phyloP scores from a whole-genome alignment of 2,797 vertebrate species.

The Rhynchotus rufescens region DNA sequence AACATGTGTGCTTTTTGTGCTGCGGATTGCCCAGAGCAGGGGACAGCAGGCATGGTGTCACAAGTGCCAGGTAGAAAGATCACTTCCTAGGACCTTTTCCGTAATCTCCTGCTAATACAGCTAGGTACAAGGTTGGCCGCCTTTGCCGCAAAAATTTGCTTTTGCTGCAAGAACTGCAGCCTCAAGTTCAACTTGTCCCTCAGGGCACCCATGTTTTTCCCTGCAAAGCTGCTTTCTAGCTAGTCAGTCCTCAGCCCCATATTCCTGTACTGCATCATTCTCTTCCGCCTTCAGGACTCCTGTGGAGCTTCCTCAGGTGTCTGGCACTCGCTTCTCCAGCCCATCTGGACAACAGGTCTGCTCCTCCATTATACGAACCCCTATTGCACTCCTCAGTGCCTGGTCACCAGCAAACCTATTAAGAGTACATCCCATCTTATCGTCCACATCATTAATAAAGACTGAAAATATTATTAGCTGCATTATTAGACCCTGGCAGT shows the following conservation, averaged over 20 bases:
- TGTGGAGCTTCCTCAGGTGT: not conserved
- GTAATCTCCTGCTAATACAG: not conserved
- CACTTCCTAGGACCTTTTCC: too few relatives aligned
- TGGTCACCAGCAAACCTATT: not conserved
- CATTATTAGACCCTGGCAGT: not conserved
- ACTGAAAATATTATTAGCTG: not conserved
- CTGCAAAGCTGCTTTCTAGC: not conserved
- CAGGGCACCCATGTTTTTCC: not conserved
- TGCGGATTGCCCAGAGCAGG: not conserved
- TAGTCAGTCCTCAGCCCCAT: not conserved
- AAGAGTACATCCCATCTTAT: not conserved
- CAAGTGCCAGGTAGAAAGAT: not conserved
- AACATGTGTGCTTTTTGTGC: not conserved
- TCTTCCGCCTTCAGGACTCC: not conserved
- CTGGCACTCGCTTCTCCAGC: too few relatives aligned
- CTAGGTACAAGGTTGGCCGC: not conserved
- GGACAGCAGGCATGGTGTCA: not conserved
- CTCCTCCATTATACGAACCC: not conserved
- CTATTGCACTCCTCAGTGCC: not conserved
- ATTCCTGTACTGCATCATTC: not conserved
- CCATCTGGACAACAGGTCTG: not conserved
- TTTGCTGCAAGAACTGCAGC: not conserved
- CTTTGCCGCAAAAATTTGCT: not conserved
- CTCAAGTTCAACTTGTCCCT: not conserved
- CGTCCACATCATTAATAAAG: not conserved